Base-by-base conservation (phyloP, 2,888 invertebrate genomes). In the Volucella zonaria region DNA sequence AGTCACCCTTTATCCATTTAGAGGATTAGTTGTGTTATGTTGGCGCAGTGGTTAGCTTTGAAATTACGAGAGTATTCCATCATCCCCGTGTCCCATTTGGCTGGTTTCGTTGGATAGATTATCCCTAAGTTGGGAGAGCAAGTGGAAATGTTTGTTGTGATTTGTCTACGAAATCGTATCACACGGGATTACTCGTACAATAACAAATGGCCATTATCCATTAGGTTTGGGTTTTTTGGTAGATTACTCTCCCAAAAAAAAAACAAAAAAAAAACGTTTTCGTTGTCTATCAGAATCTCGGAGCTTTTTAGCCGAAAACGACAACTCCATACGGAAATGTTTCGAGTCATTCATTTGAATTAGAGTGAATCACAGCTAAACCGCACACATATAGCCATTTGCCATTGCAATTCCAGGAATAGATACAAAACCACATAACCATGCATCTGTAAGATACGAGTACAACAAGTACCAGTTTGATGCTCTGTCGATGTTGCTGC, bases 71-170 rank as follows among this genome's bases (percentile, higher is more conserved):
- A 67, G 74, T 80, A 80, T 80, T 80, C 78, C 62, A 68, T 74
- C 79, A 66, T 74, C 47, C 43, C 23, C 67, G 61, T 71, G 77
- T 70, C 68, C 54, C 77, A 77, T 62, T 78, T 78, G 70, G 40
- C 6, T 31, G 11, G n/a, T 42, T 58, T 54, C 31, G 43, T 23
- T 23, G 18, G 18, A 23, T 23, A 23, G 18, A 23, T n/a, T 23
- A 23, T 23, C 18, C 18, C 18, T 23, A 3, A 23, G 18, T 45
- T 12, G 54, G 14, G 66, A 54, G 67, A 67, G 49, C 66, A 79
- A 56, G 73, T 73, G 47, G 40, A 54, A 75, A 75, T 79, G 64
- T 83, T 83, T 83, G 80, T 83, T 83, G 80, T 83, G 83, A 83
- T 83, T 82, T 82, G 75, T 83, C 75, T 61, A 54, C 58, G 66